Percentiles rank a stretch among this genome's conserved stretches.
Conservation (phyloP, 2,797 vertebrate species). For the Falco cherrug region DNA sequence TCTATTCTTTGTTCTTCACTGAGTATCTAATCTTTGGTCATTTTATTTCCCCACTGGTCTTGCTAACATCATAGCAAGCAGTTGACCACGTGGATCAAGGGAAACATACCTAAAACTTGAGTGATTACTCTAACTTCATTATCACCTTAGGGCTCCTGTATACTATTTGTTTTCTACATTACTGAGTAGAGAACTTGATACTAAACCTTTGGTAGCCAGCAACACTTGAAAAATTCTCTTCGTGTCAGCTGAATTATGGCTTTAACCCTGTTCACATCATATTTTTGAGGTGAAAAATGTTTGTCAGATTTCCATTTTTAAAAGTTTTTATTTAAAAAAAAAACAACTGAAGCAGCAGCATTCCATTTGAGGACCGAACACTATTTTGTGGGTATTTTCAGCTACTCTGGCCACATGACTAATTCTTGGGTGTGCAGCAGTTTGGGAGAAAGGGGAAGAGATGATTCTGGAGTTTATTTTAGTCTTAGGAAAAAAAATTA, state of each 20-base stretch:
- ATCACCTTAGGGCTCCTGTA: background rate
- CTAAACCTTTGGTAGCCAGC: background rate
- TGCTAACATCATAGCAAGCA: background rate
- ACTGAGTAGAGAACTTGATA: background rate
- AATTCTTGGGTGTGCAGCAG: background rate
- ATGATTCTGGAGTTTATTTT: background rate
- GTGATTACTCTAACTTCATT: background rate
- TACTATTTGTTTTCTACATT: background rate
- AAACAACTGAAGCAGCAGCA: background rate
- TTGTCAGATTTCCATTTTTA: background rate
- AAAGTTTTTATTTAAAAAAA: background rate
- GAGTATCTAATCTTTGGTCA: background rate
- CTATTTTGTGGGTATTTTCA: background rate
- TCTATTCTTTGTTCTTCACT: background rate
- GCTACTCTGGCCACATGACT: background rate
- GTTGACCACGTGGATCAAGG: background rate
- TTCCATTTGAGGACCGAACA: background rate
- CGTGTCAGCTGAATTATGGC: background rate
- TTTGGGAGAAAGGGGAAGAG: background rate
- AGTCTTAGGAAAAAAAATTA: background rate
- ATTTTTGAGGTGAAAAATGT: background rate
- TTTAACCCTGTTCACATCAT: background rate
- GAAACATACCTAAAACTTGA: background rate
- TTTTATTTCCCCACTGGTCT: background rate
- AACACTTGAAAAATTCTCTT: background rate